Evolutionary conservation across 2,113 vertebrate species (phyloP).

Genomic region (Helogale parvula): DNA sequence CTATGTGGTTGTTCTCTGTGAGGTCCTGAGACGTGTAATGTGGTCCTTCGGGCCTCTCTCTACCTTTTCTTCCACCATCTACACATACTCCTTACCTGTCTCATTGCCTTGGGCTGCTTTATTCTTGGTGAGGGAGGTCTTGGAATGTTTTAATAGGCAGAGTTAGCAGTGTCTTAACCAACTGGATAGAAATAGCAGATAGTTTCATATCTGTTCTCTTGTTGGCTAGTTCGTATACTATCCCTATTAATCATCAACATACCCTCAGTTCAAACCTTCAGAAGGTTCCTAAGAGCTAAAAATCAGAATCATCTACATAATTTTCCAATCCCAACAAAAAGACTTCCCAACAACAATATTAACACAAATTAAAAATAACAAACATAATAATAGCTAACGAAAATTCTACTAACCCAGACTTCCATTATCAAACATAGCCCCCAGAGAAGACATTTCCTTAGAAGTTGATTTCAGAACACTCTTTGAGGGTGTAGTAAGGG

Average conservation of each 20-base stretch:
- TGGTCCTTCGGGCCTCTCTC: neutral
- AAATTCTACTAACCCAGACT: neutral
- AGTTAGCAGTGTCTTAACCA: neutral
- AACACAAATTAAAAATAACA: neutral
- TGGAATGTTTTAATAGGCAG: neutral
- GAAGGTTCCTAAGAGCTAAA: slow-evolving; percentile 2
- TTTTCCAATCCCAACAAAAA: neutral
- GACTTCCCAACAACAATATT: neutral
- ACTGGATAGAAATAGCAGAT: neutral
- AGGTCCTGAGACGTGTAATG: rapidly evolving
- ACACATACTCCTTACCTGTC: rapidly evolving
- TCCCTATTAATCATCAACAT: neutral
- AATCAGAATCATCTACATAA: neutral
- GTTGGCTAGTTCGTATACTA: neutral
- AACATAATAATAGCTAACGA: neutral
- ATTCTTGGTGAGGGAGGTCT: neutral
- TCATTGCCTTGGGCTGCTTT: neutral
- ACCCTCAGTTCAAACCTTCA: neutral
- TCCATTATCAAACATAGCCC: neutral
- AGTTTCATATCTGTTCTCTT: neutral
- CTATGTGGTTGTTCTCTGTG: neutral
- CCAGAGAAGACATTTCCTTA: neutral
- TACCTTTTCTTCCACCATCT: neutral
- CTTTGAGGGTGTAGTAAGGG: neutral
- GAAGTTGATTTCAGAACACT: neutral